Evolutionary conservation across 2,888 invertebrate species (phyloP), one percentile per base, ranked within the genome.

Genomic region (Apamea sordens): DNA sequence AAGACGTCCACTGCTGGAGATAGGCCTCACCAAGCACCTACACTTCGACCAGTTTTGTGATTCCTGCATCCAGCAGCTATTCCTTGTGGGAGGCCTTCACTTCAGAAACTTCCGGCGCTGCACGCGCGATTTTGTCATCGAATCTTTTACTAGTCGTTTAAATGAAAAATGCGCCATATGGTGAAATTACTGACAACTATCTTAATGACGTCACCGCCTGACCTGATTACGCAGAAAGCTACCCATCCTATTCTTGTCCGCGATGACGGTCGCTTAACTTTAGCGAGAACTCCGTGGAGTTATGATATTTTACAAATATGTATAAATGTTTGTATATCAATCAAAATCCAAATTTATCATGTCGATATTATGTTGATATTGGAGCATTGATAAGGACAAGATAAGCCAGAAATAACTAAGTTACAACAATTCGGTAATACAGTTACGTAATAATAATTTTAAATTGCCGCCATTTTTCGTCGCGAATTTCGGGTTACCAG

Each of bases 201-300:
- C 24, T 28, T n/a, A 36, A 68, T 85, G 84, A 87, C 85, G 80
- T 85, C 85, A 86, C 0, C 61, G 32, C 0, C 32, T 65, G 85
- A 76, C 76, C 85, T 28, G 56, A 69, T 80, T 73, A 63, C 73
- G 65, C 24, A 28, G 79, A 83, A 83, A 24, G 79, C 59, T 41
- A 79, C 67, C 80, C 80, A 87, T 85, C 87, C 85, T 85, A 85
- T 85, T 87, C 85, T 77, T 24, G 80, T 74, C 76, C 44, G 72
- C 50, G 36, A 2, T 69, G 76, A 75, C 80, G 50, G 59, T 6
- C 69, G 65, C 80, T 84, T 80, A 67, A 76, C 72, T 65, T 76
- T n/a, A 15, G 32, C 61, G 24, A 71, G 32, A 70, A 56, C 36
- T 61, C 7, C 47, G 36, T 13, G 6, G 6, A 67, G 13, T 61